These are phyloP conservation scores for Molossus alvarezi DNA, from an alignment of 2,797 vertebrate species.

Conservation along the genomic window DNA sequence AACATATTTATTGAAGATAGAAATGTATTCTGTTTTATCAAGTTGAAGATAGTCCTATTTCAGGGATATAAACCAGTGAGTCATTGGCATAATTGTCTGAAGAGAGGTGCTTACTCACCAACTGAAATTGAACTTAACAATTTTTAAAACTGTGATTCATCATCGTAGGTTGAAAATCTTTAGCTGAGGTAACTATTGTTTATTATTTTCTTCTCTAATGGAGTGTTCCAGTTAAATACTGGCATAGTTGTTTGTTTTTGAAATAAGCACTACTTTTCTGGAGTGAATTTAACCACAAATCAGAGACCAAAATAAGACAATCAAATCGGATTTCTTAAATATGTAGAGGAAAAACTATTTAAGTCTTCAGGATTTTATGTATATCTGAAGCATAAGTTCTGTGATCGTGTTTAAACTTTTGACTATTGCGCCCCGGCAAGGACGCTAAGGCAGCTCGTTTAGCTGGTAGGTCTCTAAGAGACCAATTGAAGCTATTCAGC, in stretches of 20 bases:
- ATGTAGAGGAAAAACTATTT: conserved; percentile 45
- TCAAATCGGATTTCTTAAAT: conserved; percentile 25
- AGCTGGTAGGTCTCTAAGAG: conserved; percentile 80
- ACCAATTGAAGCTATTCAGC: conserved; percentile 69
- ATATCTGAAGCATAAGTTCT: conserved; percentile 30
- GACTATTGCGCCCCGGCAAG: conserved; percentile 55
- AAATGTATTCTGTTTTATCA: conserved; percentile 9
- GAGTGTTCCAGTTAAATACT: neutral
- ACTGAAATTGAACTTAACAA: conserved; percentile 62
- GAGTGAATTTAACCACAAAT: conserved; percentile 40
- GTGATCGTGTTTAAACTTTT: conserved; percentile 70
- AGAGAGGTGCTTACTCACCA: conserved; percentile 64
- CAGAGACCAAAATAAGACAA: conserved; percentile 44
- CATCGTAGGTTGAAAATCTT: conserved; percentile 67
- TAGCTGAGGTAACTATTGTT: conserved; percentile 59
- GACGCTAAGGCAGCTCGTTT: conserved; percentile 72
- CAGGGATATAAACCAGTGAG: conserved; percentile 3
- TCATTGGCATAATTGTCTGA: conserved; percentile 53
- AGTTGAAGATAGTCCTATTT: conserved; percentile 43
- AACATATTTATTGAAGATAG: neutral
- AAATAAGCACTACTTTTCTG: conserved; percentile 72
- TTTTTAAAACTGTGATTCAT: conserved; percentile 71
- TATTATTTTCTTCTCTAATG: conserved; percentile 55
- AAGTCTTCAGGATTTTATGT: conserved; percentile 23
- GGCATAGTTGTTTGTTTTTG: neutral